These are phyloP conservation scores for Leucophenga maculata DNA, from an alignment of 2,888 invertebrate species.

Conservation along the genomic window DNA sequence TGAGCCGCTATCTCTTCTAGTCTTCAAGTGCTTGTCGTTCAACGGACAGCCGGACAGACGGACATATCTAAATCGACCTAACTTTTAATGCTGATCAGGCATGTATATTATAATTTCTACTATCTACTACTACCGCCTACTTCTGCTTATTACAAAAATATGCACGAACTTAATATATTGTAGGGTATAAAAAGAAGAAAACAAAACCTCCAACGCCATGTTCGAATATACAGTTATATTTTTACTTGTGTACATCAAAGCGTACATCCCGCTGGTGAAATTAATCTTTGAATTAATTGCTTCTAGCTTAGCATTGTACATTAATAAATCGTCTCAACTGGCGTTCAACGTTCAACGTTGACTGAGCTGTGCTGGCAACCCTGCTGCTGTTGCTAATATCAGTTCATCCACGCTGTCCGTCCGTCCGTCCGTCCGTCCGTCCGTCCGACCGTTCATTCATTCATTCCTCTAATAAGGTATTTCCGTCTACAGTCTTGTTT, in stretches of 20 bases:
- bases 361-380: background rate
- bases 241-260: background rate
- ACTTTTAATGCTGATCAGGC: too few species aligned
- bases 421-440: background rate
- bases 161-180: too few species aligned
- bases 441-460: background rate
- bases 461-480: conserved; percentile 47
- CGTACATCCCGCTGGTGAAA: conserved; percentile 65
- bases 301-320: conserved; percentile 64
- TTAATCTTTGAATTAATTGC: conserved; percentile 69
- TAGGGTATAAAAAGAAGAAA: background rate
- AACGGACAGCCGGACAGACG: too few species aligned
- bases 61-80: too few species aligned
- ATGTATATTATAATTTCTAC: too few species aligned
- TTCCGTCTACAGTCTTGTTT: conserved; percentile 25
- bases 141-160: too few species aligned
- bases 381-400: background rate
- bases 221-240: too few species aligned
- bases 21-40: too few species aligned
- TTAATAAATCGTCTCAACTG: conserved; percentile 57
- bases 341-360: background rate
- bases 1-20: too few species aligned
- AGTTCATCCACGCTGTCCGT: background rate
- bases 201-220: background rate
- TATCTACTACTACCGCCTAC: too few species aligned